Conservation (phyloP, 1,140 invertebrate genomes). For the Brachionus plicatilis region DNA sequence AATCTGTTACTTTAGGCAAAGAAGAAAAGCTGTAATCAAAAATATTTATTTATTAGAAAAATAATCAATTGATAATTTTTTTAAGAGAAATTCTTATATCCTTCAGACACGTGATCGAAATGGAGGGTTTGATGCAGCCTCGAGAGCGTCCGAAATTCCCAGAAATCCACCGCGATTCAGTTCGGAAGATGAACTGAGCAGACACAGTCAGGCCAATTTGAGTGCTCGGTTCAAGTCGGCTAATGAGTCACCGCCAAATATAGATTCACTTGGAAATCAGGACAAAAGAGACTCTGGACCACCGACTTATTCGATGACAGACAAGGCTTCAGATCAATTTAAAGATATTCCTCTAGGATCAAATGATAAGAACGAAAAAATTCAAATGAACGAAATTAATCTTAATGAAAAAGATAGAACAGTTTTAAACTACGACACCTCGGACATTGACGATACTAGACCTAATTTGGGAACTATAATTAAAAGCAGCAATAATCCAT, state of each 20-base stretch:
- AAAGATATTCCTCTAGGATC: neutral
- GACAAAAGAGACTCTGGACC: neutral
- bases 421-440: neutral
- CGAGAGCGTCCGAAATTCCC: neutral
- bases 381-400: neutral
- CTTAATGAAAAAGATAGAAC: neutral
- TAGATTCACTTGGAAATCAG: neutral
- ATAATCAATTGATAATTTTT: neutral
- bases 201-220: neutral
- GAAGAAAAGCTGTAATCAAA: neutral
- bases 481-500: neutral
- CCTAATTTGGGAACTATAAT: neutral
- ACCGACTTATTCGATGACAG: neutral
- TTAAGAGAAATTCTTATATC: conserved; percentile 5
- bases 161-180: neutral
- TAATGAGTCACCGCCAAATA: neutral
- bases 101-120: neutral
- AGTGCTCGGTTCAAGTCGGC: neutral
- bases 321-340: neutral
- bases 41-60: neutral
- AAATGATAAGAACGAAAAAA: neutral
- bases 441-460: neutral
- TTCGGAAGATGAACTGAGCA: neutral
- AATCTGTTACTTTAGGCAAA: neutral
- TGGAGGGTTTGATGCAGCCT: neutral